A percentile compares a stretch with the other conserved stretches of the same genome.
Conservation (phyloP, 2,113 vertebrate genomes). For the Caretta caretta region DNA sequence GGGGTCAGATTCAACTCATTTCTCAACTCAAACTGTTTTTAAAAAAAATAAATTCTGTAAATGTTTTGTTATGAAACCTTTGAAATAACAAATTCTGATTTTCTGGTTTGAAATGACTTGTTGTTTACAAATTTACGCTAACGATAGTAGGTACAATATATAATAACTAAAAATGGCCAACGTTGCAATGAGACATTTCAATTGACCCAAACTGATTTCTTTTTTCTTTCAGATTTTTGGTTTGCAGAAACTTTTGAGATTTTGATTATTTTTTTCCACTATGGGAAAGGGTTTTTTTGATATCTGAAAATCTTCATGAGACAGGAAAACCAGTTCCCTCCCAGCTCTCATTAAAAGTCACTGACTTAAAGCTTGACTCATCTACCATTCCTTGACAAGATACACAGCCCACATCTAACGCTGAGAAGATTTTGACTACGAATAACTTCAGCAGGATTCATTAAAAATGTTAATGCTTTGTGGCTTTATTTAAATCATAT, state of each 20-base stretch:
- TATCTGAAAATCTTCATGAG: not conserved
- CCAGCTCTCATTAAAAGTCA: not conserved
- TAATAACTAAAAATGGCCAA: no score
- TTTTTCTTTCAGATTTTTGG: not conserved
- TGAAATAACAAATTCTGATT: not conserved
- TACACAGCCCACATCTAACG: not conserved
- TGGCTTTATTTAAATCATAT: not conserved
- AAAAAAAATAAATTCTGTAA: not conserved
- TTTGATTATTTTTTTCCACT: not conserved
- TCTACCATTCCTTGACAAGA: not conserved
- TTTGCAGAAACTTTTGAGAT: not conserved
- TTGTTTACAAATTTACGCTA: not conserved
- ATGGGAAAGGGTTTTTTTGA: not conserved
- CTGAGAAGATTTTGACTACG: not conserved
- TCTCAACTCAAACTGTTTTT: not conserved
- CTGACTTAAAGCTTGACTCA: not conserved
- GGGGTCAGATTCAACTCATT: not conserved
- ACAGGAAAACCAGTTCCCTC: not conserved
- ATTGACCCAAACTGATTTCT: rapidly evolving
- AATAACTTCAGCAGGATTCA: not conserved
- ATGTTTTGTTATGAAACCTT: not conserved
- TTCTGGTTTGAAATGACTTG: not conserved
- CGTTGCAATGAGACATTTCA: not conserved
- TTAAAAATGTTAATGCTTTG: not conserved
- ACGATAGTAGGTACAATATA: not conserved